phyloP scores from a whole-genome alignment of 2,888 invertebrate species.

The Aphrophora alni region DNA sequence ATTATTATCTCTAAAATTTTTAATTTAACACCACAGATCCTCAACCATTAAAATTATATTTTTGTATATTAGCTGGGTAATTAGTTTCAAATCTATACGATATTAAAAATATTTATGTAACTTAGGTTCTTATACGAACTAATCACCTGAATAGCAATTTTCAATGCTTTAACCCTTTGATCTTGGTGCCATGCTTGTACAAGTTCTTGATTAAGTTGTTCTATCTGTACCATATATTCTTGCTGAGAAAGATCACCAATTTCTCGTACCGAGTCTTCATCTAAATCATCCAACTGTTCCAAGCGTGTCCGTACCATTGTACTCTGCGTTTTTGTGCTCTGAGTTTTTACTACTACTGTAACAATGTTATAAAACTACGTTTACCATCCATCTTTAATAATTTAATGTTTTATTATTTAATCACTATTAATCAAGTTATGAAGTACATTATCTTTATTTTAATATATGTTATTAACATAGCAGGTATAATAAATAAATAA shows the following conservation, averaged over 20 bases:
- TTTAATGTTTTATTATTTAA: too few relatives aligned
- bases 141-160: conserved; percentile 86
- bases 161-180: conserved; percentile 92
- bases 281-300: conserved; percentile 94
- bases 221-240: conserved; percentile 88
- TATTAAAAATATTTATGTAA: too few relatives aligned
- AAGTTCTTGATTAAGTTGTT: conserved; percentile 89
- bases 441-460: too few relatives aligned
- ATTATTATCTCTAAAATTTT: too few relatives aligned
- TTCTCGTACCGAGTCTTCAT: conserved; percentile 83
- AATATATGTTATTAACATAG: too few relatives aligned
- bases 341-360: conserved; percentile 79
- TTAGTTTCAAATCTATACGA: too few relatives aligned
- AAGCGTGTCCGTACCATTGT: conserved; percentile 79
- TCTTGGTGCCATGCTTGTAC: conserved; percentile 93
- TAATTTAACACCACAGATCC: too few relatives aligned
- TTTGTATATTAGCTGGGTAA: too few relatives aligned
- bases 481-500: too few relatives aligned
- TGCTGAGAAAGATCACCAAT: conserved; percentile 91
- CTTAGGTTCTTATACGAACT: too few relatives aligned
- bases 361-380: conserved; percentile 51
- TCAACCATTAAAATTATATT: too few relatives aligned
- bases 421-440: too few relatives aligned
- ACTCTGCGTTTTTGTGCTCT: conserved; percentile 63
- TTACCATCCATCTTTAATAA: background rate